phyloP scores from a whole-genome alignment of 2,113 vertebrate species.

The Onychorhynchus coronatus region DNA sequence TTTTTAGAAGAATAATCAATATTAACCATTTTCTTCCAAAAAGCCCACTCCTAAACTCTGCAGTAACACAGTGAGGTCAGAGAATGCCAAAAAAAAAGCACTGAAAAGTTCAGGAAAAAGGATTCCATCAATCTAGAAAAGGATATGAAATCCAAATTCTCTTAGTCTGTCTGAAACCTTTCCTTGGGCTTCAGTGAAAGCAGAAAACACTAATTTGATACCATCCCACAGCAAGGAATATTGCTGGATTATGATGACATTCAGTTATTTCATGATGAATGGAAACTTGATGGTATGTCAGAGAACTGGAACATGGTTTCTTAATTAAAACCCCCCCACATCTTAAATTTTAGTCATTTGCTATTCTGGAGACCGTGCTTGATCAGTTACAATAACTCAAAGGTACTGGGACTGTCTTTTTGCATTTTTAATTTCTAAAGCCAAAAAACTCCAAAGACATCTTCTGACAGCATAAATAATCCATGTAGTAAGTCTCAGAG shows the following conservation, averaged over 20 bases:
- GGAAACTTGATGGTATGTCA: not conserved
- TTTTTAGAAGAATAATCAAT: not conserved
- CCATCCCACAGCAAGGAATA: not conserved
- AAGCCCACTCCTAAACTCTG: not conserved
- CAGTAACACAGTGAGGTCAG: not conserved
- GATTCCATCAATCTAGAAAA: rapidly evolving
- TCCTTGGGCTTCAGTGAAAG: not conserved
- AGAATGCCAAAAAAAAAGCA: not conserved
- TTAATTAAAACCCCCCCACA: not conserved
- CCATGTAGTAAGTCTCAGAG: rapidly evolving
- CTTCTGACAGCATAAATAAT: not conserved
- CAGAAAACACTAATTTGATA: not conserved
- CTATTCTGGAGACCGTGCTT: not conserved
- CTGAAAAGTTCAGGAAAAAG: not conserved
- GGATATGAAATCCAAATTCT: not conserved
- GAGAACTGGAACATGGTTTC: not conserved
- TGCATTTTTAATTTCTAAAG: not conserved
- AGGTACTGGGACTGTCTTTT: not conserved
- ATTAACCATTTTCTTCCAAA: not conserved
- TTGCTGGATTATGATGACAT: not conserved
- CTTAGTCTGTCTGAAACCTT: not conserved
- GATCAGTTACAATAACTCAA: not conserved
- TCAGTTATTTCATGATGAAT: not conserved
- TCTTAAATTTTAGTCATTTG: not conserved
- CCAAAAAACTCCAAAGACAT: not conserved